These are phyloP conservation scores for Forficula auricularia DNA, from an alignment of 1,140 invertebrate species.

Conservation along the genomic window DNA sequence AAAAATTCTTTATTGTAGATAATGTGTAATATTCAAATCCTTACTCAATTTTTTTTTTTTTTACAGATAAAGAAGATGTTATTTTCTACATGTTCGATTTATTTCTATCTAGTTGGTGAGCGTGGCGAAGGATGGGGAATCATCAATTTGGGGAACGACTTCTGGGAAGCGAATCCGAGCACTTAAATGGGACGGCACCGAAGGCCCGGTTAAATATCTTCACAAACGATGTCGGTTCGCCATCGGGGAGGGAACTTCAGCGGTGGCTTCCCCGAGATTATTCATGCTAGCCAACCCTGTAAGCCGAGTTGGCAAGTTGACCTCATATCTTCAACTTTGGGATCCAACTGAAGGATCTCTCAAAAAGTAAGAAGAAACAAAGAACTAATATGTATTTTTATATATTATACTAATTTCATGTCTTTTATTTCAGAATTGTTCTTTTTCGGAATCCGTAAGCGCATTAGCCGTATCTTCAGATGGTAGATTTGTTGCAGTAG, in stretches of 20 bases:
- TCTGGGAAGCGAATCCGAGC: slow-evolving; percentile 43
- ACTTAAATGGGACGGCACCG: slow-evolving; percentile 53
- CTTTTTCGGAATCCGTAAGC: slow-evolving; percentile 56
- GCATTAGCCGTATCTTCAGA: slow-evolving; percentile 76
- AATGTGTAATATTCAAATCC: no score
- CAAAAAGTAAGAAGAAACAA: slow-evolving; percentile 23
- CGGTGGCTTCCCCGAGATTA: slow-evolving; percentile 40
- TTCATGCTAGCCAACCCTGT: slow-evolving; percentile 70
- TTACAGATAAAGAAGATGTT: slow-evolving; percentile 1
- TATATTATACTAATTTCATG: no score
- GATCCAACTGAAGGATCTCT: slow-evolving; percentile 36
- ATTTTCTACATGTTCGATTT: neutral
- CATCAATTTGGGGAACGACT: slow-evolving; percentile 56
- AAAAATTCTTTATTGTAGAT: no score
- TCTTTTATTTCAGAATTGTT: slow-evolving; percentile 11
- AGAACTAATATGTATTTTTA: no score
- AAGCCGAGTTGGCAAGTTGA: slow-evolving; percentile 44
- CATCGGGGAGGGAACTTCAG: slow-evolving; percentile 37
- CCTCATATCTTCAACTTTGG: slow-evolving; percentile 42
- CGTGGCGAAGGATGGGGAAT: slow-evolving; percentile 72
- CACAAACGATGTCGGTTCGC: slow-evolving; percentile 66
- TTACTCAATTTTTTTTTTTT: slow-evolving; percentile 7
- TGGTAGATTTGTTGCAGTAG: slow-evolving; percentile 77
- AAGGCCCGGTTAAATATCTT: slow-evolving; percentile 51
- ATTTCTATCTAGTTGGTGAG: slow-evolving; percentile 42